Evolutionary conservation across 2,888 invertebrate genomes (phyloP), one percentile per base, ranked within the genome.

Genomic region (Aricia artaxerxes): DNA sequence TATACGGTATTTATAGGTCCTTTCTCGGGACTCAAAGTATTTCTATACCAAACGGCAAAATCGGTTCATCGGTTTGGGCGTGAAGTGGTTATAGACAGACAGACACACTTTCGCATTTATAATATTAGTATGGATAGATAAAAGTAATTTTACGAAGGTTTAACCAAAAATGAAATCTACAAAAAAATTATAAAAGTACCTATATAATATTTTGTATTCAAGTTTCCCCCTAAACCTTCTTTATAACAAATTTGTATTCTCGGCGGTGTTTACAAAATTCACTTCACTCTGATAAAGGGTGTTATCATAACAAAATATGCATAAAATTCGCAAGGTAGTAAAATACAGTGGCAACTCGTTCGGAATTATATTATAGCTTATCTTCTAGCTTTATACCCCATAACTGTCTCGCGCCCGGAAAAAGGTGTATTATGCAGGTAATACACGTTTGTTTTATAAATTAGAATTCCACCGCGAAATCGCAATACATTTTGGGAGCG

Each of bases 291-390:
- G 64, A 64, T 64, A 64, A 64, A 31, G 24, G 9, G 64, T 1
- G 64, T 64, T 64, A 40, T 44, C 40, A 44, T 40, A 44, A 24
- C 44, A 40, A 73, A 73, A 73, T 73, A 73, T 73, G 73, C 73
- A 73, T 73, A 73, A 73, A 73, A 73, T 73, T 73, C 73, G 4
- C 73, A n/a, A 44, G 44, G 73, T 44, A 73, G 73, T 73, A 73
- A 73, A 73, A 73, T 44, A 40, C 44, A 40, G 40, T 44, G 24
- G 40, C 24, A 44, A 73, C 73, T 44, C 44, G 24, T 73, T 44
- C 73, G 24, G 73, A 73, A 73, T 73, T 73, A 73, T 73, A 73
- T 73, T 73, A 73, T 73, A 44, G 73, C 73, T 73, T 73, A 73
- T 73, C 73, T 73, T 1, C 24, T 73, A 73, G 44, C 73, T 73